Evolutionary conservation across 2,888 invertebrate species (phyloP).

Genomic region (Thereva nobilitata): DNA sequence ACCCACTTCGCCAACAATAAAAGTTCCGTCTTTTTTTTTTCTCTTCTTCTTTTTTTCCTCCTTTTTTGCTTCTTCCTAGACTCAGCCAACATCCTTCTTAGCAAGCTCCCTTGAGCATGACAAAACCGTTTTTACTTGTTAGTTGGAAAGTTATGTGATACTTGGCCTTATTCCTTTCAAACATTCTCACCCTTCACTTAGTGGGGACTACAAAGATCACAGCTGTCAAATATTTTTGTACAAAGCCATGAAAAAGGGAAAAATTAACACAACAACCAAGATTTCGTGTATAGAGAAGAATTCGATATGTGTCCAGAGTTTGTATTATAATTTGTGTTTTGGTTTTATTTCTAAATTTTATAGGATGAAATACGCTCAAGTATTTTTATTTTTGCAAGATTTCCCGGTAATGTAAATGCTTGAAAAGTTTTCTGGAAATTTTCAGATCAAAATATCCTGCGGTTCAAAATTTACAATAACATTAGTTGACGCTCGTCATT

Average conservation of each 20-base stretch:
- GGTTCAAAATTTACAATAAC: no score
- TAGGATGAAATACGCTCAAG: no score
- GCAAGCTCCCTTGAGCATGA: slow-evolving; percentile 28
- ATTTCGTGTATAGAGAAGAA: not conserved
- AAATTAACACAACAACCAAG: slow-evolving; percentile 10
- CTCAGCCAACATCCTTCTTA: slow-evolving; percentile 28
- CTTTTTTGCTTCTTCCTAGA: not conserved
- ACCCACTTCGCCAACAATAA: slow-evolving; percentile 26
- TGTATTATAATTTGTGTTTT: no score
- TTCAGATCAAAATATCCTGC: no score
- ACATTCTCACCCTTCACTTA: not conserved
- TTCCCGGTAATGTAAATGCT: no score
- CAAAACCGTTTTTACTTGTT: slow-evolving; percentile 36
- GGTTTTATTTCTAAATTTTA: no score
- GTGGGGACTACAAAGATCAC: slow-evolving; percentile 28
- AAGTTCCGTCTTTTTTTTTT: slow-evolving; percentile 26
- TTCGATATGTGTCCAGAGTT: no score
- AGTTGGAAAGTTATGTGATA: slow-evolving; percentile 35
- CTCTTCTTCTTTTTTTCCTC: slow-evolving; percentile 1
- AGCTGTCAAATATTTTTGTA: slow-evolving; percentile 36
- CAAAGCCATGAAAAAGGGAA: slow-evolving; percentile 19
- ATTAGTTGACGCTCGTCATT: no score
- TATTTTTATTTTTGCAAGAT: no score
- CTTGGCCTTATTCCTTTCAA: slow-evolving; percentile 36
- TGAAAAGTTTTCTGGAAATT: no score